Conservation (phyloP, 2,888 invertebrate species). For the Euplexia lucipara region DNA sequence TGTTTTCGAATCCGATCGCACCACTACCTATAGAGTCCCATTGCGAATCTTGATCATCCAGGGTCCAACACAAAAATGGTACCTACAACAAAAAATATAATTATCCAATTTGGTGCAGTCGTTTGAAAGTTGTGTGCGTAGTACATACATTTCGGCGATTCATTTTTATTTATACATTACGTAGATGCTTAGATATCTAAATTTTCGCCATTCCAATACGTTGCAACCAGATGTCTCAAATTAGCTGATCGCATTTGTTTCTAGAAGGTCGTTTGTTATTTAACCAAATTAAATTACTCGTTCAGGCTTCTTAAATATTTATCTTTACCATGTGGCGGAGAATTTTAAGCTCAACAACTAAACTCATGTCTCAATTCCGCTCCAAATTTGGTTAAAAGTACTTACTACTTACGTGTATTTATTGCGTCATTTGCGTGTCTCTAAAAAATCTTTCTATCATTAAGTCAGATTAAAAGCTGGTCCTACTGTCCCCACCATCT, state of each 20-base stretch:
- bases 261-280: slow-evolving; percentile 11
- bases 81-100: too few relatives aligned
- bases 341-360: background rate
- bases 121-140: too few relatives aligned
- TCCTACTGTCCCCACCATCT: slow-evolving; percentile 24
- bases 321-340: too few relatives aligned
- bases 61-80: too few relatives aligned
- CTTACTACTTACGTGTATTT: slow-evolving; percentile 10
- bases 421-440: slow-evolving; percentile 18
- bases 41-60: too few relatives aligned
- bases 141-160: too few relatives aligned
- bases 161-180: too few relatives aligned
- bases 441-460: slow-evolving; percentile 37
- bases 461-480: background rate
- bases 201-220: too few relatives aligned
- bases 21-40: too few relatives aligned
- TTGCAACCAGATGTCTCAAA: slow-evolving; percentile 30
- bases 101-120: too few relatives aligned
- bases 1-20: too few relatives aligned
- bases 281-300: background rate
- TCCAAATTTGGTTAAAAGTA: slow-evolving; percentile 8
- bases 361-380: background rate
- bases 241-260: slow-evolving; percentile 10
- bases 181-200: too few relatives aligned
- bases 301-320: background rate